Evolutionary conservation across 2,888 invertebrate species (phyloP).

Genomic region (Pseudeuparius sepicola): DNA sequence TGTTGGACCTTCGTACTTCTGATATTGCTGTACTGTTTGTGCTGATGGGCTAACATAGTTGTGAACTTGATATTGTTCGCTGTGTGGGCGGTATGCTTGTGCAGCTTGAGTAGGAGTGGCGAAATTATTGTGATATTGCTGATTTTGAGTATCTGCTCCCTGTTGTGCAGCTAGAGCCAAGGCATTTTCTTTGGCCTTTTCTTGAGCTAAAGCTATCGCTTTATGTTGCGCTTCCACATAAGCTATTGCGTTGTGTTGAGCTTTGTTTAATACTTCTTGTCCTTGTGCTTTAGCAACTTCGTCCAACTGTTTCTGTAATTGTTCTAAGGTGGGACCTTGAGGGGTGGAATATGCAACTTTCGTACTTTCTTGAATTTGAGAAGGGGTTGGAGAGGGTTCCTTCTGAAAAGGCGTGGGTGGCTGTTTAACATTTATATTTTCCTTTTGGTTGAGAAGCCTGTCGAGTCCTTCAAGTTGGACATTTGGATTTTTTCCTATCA

Average conservation of each 20-base stretch:
- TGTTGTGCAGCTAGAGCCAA: conserved; percentile 25
- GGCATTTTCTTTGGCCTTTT: conserved; percentile 25
- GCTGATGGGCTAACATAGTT: too few species aligned
- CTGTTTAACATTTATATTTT: too few species aligned
- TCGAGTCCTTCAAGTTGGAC: conserved; percentile 44
- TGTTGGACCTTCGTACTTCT: too few species aligned
- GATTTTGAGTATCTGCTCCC: too few species aligned
- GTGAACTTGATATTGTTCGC: too few species aligned
- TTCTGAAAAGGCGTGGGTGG: background rate
- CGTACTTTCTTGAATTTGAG: too few species aligned
- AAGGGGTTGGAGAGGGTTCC: too few species aligned
- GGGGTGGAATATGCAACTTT: too few species aligned
- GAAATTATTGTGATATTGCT: too few species aligned
- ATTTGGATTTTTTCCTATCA: conserved; percentile 43
- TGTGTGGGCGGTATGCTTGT: too few species aligned
- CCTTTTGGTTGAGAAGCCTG: conserved; percentile 33
- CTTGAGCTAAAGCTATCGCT: conserved; percentile 27
- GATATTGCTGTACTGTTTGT: too few species aligned
- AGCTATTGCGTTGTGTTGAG: conserved; percentile 30
- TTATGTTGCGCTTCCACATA: conserved; percentile 31
- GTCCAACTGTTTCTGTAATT: conserved; percentile 32
- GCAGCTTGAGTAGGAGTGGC: too few species aligned
- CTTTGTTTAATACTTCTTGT: conserved; percentile 27
- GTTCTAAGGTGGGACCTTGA: conserved; percentile 20
- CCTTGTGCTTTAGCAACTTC: conserved; percentile 30